Evolutionary conservation across 37 sponge, comb jelly and placozoan genomes (phyloP).

Genomic region (Diacarnus erythraeanus): DNA sequence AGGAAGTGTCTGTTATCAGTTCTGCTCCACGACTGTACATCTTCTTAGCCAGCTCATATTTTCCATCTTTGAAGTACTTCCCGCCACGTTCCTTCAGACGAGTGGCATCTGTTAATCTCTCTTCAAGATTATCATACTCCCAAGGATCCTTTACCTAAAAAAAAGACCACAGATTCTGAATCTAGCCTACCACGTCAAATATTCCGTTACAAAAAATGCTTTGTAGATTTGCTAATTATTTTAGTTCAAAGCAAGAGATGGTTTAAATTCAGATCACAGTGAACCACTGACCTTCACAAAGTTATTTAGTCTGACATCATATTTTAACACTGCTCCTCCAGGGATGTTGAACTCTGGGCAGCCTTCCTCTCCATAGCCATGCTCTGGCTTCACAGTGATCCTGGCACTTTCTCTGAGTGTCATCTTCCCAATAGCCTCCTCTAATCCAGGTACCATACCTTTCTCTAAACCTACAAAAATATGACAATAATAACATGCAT

Average conservation of each 20-base stretch:
- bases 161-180: no score
- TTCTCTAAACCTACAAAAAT: conserved; percentile 51
- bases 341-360: conserved; percentile 59
- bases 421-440: conserved; percentile 85
- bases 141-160: conserved; percentile 68
- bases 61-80: conserved; percentile 78
- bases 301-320: conserved; percentile 59
- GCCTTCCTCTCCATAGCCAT: conserved; percentile 72
- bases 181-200: no score
- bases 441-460: conserved; percentile 62
- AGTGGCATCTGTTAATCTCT: conserved; percentile 70
- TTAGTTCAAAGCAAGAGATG: no score
- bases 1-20: conserved; percentile 46
- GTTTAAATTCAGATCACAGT: no score
- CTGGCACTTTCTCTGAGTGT: conserved; percentile 59
- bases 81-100: conserved; percentile 82
- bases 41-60: conserved; percentile 74
- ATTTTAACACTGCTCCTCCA: conserved; percentile 62
- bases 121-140: conserved; percentile 78
- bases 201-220: no score
- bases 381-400: conserved; percentile 64
- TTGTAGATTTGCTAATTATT: no score
- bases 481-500: not conserved
- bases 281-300: conserved; percentile 68
- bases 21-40: conserved; percentile 72